Conservation (phyloP, 2,797 vertebrate genomes). For the Anguilla marmorata region DNA sequence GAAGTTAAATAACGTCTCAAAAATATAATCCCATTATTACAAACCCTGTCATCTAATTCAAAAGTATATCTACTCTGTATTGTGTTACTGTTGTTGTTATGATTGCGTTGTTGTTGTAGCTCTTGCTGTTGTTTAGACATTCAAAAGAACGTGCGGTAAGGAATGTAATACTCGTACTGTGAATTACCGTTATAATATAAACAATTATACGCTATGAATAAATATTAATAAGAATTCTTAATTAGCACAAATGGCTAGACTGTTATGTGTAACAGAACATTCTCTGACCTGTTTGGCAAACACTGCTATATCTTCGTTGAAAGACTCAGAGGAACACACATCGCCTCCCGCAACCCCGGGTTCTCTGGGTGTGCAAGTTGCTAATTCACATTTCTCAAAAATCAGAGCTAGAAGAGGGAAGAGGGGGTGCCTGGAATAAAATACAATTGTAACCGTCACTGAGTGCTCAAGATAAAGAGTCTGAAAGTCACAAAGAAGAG, state of each 20-base stretch:
- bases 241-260: neutral
- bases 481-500: constrained; percentile 26
- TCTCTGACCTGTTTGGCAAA: constrained; percentile 98
- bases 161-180: neutral
- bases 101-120: neutral
- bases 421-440: constrained; percentile 94
- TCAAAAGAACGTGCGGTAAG: neutral
- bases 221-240: constrained; percentile 13
- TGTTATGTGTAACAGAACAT: constrained; percentile 5
- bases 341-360: constrained; percentile 98
- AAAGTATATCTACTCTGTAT: neutral
- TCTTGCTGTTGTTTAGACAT: neutral
- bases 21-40: neutral
- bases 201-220: neutral
- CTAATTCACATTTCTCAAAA: constrained; percentile 99
- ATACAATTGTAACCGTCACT: constrained; percentile 83
- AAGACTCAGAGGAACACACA: constrained; percentile 98
- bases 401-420: constrained; percentile 99
- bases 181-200: neutral
- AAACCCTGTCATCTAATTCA: neutral
- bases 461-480: constrained; percentile 23
- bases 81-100: neutral
- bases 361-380: constrained; percentile 98
- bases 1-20: neutral
- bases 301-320: constrained; percentile 99